Evolutionary conservation across 92 coral and sea anemone species (phyloP), one percentile per base, ranked within the genome.

Genomic region (Actinernus sp.): DNA sequence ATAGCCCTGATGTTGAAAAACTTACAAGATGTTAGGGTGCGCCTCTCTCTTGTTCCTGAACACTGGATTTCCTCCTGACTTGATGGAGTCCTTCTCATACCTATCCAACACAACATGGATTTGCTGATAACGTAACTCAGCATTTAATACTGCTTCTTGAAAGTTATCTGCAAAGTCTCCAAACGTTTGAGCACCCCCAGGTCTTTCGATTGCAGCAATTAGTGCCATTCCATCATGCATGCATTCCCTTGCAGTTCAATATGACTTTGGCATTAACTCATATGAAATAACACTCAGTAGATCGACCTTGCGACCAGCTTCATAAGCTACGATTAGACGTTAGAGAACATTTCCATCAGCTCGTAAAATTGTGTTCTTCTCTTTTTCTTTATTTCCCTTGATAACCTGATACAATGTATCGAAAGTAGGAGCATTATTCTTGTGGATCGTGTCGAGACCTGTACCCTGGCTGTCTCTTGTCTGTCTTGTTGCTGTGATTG

Each of bases 221-320:
- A 81, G 62, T 46, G 86, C 83, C 71, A 64, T 47, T 7, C 83
- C 89, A 28, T 87, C 85, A 21, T 68, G 68, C 34, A 81, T 3
- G 83, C 21, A 32, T 38, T 47, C 20, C 87, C 87, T 63, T 0
- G 69, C 7, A 77, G 22, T 37, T 57, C 26, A 9, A 67, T 77
- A 11, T 18, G 25, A 33, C 31, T 48, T 26, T 64, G 75, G 45
- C 92, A 62, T 30, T 79, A 73, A 70, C 45, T 20, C 78, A 82
- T 3, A 49, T 8, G 44, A 56, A 3, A 86, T 68, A 16, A 79
- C 49, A 46, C 46, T 73, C 13, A 22, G 65, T 7, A 86, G 64
- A 33, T 79, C 83, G n/a, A 86, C 92, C 55, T 60, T 65, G 46
- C 87, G 70, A 28, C 87, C 78, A 33, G 87, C 78, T 61, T 61